These are phyloP conservation scores for Parazoanthus atlanticus DNA, from an alignment of 92 coral and sea anemone species.

Conservation along the genomic window DNA sequence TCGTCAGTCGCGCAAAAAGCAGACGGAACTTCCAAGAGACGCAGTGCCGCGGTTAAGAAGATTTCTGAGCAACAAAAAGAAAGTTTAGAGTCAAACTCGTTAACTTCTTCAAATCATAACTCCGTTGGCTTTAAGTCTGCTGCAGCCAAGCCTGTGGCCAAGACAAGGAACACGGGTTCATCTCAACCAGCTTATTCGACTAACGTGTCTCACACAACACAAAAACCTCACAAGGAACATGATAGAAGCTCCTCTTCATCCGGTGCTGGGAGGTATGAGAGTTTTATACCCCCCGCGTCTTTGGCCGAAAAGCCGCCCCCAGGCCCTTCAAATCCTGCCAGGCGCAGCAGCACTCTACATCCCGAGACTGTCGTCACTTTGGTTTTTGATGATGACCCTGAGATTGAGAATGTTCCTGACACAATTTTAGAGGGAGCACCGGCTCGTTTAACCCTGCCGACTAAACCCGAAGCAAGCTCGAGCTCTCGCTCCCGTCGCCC, in stretches of 20 bases:
- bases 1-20: not conserved
- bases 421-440: not conserved
- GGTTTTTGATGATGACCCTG: slow-evolving; percentile 69
- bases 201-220: not conserved
- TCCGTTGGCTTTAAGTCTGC: not conserved
- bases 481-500: not conserved
- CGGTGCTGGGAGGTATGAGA: not conserved
- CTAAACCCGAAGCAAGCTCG: not conserved
- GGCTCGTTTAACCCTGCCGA: not conserved
- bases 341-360: slow-evolving; percentile 62
- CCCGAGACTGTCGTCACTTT: slow-evolving; percentile 75
- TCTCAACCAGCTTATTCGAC: not conserved
- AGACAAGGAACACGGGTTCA: not conserved
- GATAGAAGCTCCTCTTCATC: not conserved
- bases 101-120: not conserved
- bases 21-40: not conserved
- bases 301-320: slow-evolving; percentile 24
- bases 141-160: not conserved
- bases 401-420: not conserved
- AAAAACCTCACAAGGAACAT: not conserved
- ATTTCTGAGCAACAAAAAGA: not conserved
- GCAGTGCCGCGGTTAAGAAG: not conserved
- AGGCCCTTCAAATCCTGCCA: slow-evolving; percentile 14
- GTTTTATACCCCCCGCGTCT: not conserved
- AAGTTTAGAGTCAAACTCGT: not conserved